Evolutionary conservation across 2,797 vertebrate species (phyloP).

Genomic region (Phrynocephalus forsythii): DNA sequence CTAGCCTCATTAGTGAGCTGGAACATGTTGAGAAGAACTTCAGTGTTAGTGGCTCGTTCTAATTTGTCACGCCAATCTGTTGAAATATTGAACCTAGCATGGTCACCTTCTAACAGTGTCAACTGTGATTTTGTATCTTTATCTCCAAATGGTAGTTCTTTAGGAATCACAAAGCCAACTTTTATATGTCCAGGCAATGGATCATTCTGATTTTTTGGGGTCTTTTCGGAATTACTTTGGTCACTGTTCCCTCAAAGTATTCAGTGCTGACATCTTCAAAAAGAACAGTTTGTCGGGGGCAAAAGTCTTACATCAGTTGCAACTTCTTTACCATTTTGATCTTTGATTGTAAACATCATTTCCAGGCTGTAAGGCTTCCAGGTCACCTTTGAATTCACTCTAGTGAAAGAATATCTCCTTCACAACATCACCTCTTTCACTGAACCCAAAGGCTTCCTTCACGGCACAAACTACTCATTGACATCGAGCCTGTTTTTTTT

Average conservation of each 20-base stretch:
- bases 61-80: conserved; percentile 97
- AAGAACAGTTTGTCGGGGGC: conserved; percentile 96
- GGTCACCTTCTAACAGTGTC: conserved; percentile 96
- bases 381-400: conserved; percentile 97
- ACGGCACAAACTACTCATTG: conserved; percentile 99
- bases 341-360: conserved; percentile 99
- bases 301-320: conserved; percentile 97
- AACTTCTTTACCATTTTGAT: conserved; percentile 99
- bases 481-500: conserved; percentile 96
- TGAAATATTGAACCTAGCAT: conserved; percentile 98
- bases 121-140: conserved; percentile 99
- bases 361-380: conserved; percentile 97
- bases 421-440: conserved; percentile 97
- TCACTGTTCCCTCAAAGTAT: conserved; percentile 97
- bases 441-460: conserved; percentile 99
- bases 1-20: conserved; percentile 80
- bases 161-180: conserved; percentile 92
- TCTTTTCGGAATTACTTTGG: conserved; percentile 98
- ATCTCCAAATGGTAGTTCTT: conserved; percentile 97
- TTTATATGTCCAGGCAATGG: conserved; percentile 95
- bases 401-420: conserved; percentile 99
- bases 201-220: conserved; percentile 99
- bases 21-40: conserved; percentile 95
- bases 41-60: conserved; percentile 97
- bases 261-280: conserved; percentile 99